phyloP scores from a whole-genome alignment of 2,797 vertebrate species.

The Apogon talboti region DNA sequence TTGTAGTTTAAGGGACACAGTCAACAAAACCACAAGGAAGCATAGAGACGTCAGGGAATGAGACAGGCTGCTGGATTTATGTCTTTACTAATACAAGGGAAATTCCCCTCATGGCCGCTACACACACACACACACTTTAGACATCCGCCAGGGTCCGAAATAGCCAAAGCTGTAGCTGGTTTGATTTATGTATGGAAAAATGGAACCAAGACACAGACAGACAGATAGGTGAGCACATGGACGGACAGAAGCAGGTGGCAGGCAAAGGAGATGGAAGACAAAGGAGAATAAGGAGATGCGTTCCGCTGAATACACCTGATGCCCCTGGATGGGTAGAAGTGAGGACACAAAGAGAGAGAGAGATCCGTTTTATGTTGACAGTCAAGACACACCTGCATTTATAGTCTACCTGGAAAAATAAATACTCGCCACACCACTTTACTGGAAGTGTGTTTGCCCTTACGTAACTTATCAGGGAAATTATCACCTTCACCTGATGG shows the following conservation, averaged over 20 bases:
- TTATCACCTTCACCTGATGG: constrained; percentile 22
- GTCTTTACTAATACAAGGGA: constrained; percentile 57
- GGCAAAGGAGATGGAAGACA: constrained; percentile 10
- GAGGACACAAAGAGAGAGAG: neutral
- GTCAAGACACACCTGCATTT: constrained; percentile 19
- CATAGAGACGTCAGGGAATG: constrained; percentile 10
- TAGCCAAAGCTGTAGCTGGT: constrained; percentile 61
- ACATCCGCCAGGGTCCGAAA: constrained; percentile 63
- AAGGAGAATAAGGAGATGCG: constrained; percentile 6
- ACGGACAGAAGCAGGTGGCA: constrained; percentile 70
- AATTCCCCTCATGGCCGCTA: constrained; percentile 59
- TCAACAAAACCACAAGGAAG: constrained; percentile 27
- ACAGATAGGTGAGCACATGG: constrained; percentile 15
- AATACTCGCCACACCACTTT: neutral
- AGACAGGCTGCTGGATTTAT: constrained; percentile 52
- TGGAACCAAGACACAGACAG: constrained; percentile 45
- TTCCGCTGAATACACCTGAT: constrained; percentile 28
- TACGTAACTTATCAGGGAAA: constrained; percentile 10
- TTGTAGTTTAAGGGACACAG: neutral
- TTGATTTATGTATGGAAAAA: constrained; percentile 74
- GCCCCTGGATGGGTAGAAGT: constrained; percentile 10
- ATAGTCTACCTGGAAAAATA: constrained; percentile 8
- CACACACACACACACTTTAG: constrained; percentile 24
- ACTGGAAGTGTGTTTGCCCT: constrained; percentile 28
- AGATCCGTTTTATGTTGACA: constrained; percentile 16